These are phyloP conservation scores for Dendropsophus ebraccatus DNA, from an alignment of 2,113 vertebrate genomes.

Conservation along the genomic window DNA sequence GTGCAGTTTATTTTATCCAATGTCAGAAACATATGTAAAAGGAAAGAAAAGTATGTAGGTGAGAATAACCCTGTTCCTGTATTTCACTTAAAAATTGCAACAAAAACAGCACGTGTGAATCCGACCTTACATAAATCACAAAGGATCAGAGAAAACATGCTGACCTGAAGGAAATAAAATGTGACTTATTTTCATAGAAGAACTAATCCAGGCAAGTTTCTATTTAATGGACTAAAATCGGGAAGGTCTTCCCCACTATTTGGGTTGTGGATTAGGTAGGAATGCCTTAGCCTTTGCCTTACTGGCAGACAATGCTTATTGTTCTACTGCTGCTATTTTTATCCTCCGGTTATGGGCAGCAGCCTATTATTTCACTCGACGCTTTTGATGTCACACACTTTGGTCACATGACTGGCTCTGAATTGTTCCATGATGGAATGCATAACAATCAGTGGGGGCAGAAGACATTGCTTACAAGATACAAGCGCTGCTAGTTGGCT, in stretches of 20 bases:
- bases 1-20: too few species aligned
- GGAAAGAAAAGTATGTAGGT: too few species aligned
- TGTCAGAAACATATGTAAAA: too few species aligned
- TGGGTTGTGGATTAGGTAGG: not conserved
- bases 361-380: slow-evolving; percentile 12
- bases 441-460: slow-evolving; percentile 4
- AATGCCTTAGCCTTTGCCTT: not conserved
- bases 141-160: not conserved
- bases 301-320: slow-evolving; percentile 16
- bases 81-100: not conserved
- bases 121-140: too few species aligned
- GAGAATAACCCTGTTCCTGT: not conserved
- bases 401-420: not conserved
- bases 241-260: not conserved
- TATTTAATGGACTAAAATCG: not conserved
- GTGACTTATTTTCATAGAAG: not conserved
- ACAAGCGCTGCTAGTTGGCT: not conserved
- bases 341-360: not conserved
- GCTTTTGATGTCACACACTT: not conserved
- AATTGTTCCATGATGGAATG: slow-evolving; percentile 22
- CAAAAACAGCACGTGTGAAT: too few species aligned
- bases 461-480: not conserved
- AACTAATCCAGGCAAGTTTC: not conserved
- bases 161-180: not conserved
- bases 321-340: slow-evolving; percentile 9